Evolutionary conservation across 2,113 vertebrate species (phyloP).

Genomic region (Sardina pilchardus): DNA sequence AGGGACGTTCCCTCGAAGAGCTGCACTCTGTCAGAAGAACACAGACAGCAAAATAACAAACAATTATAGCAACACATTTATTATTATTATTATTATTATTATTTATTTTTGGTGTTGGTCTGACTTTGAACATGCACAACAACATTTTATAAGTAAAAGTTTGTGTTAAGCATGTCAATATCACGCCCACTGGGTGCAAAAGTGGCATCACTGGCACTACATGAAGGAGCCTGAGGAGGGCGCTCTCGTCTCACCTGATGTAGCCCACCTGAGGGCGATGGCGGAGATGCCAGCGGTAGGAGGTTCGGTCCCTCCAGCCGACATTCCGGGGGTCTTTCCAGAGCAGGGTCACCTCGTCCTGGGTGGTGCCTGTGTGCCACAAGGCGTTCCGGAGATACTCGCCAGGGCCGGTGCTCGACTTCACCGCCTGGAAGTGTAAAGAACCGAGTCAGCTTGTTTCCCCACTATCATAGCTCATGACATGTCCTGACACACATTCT

Average conservation of each 20-base stretch:
- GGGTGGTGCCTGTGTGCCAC: slow-evolving; percentile 85
- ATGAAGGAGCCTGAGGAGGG: not conserved
- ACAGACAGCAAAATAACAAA: not conserved
- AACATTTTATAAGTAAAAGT: no score
- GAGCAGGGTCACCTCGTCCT: slow-evolving; percentile 80
- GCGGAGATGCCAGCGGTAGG: slow-evolving; percentile 86
- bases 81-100: no score
- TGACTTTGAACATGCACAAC: no score
- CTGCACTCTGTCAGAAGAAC: slow-evolving; percentile 65
- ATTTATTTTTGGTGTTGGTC: not conserved
- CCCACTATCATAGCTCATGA: not conserved
- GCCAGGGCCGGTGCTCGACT: slow-evolving; percentile 84
- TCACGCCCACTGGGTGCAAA: no score
- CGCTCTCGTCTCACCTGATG: slow-evolving; percentile 72
- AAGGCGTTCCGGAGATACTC: slow-evolving; percentile 86
- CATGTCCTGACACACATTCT: not conserved
- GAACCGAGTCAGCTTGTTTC: no score
- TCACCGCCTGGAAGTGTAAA: slow-evolving; percentile 76
- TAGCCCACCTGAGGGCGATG: slow-evolving; percentile 87
- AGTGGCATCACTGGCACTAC: not conserved
- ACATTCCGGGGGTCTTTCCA: slow-evolving; percentile 88
- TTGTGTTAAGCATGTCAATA: no score
- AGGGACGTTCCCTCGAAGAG: slow-evolving; percentile 83
- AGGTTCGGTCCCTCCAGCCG: slow-evolving; percentile 88
- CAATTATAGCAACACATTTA: not conserved